Evolutionary conservation across 2,113 vertebrate genomes (phyloP), one percentile per base, ranked within the genome.

Genomic region (Tragelaphus scriptus): DNA sequence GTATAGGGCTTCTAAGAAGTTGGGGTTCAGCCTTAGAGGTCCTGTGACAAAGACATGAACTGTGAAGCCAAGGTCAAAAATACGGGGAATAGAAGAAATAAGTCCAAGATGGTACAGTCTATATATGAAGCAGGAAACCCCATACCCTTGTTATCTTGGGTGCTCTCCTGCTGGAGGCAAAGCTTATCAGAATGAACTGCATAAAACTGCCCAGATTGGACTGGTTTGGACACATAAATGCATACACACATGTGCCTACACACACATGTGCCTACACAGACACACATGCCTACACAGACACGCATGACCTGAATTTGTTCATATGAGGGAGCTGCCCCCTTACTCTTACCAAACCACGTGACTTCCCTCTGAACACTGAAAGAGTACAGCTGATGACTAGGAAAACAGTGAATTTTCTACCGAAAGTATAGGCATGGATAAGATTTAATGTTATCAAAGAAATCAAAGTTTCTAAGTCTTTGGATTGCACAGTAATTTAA

Each of bases 401-500:
- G 32, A 77, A 28, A 19, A 58, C 9, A 23, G 53, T 26, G 14
- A 28, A 84, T 84, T 96, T 89, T 63, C n/a, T 16, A 75, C 58
- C 68, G 11, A 90, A 87, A 58, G 21, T 88, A 8, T 2, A 49
- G 32, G 19, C 49, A 65, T 96, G 19, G 47, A 77, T 85, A 85
- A 90, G 90, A 97, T 21, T 65, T 94, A 58, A 56, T 26, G 55
- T 86, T 82, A 97, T 88, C 81, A 79, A 93, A 97, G 91, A 85
- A 95, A 95, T 26, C 28, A 40, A 79, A 61, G 88, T 94, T 85
- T 88, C 77, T 63, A 96, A 95, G 88, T 86, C 95, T 94, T 82
- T 28, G 77, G 68, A 88, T 93, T 93, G 36, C 53, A 59, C 7
- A 65, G 88, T 71, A 79, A 95, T 96, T 97, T 94, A 94, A 96